phyloP scores from a whole-genome alignment of 2,113 vertebrate genomes.

The Nycticryphes semicollaris region DNA sequence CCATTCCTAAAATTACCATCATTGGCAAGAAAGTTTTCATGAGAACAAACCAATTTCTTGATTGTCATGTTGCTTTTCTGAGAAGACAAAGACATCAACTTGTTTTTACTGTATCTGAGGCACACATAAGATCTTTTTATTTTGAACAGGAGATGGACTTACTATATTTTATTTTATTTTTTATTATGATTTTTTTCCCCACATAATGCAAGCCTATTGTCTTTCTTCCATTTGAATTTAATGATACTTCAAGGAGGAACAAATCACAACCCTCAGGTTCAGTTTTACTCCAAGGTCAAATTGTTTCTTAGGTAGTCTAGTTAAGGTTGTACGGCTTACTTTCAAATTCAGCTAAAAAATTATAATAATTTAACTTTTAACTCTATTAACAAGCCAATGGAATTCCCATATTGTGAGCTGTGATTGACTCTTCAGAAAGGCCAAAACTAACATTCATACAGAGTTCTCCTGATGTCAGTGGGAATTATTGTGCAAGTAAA shows the following conservation, averaged over 20 bases:
- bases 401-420: neutral
- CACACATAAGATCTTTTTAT: fast-evolving
- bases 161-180: neutral
- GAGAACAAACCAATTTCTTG: neutral
- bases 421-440: neutral
- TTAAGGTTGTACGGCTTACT: neutral
- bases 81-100: neutral
- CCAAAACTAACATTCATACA: neutral
- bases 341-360: neutral
- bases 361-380: neutral
- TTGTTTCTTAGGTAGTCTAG: neutral
- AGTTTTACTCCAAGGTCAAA: neutral
- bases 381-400: neutral
- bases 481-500: neutral
- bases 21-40: neutral
- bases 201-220: neutral
- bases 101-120: fast-evolving
- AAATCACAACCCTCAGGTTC: neutral
- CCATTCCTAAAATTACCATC: neutral
- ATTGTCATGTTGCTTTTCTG: fast-evolving
- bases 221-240: neutral
- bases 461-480: neutral
- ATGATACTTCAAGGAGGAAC: neutral
- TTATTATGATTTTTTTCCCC: neutral
- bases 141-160: neutral